Percentiles rank a stretch among this genome's conserved stretches.
Evolutionary conservation across 2,888 invertebrate genomes (phyloP).

Genomic region (Drosophila birchii): DNA sequence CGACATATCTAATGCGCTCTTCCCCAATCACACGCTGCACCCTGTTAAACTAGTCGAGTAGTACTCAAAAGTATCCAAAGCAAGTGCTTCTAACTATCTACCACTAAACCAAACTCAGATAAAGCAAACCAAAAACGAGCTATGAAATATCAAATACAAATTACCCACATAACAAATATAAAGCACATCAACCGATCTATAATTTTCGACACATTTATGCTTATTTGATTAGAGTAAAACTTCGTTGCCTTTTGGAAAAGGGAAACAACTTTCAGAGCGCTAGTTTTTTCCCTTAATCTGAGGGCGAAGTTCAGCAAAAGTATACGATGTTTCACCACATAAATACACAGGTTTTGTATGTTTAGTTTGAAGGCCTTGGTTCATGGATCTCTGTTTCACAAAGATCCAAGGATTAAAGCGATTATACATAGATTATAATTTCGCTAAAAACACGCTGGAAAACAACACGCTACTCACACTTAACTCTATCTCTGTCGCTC

Average conservation of each 20-base stretch:
- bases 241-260: background rate
- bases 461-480: conserved; percentile 4
- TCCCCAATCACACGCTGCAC: conserved; percentile 63
- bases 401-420: conserved; percentile 16
- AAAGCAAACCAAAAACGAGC: conserved; percentile 65
- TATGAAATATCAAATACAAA: conserved; percentile 76
- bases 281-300: background rate
- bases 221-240: conserved; percentile 14
- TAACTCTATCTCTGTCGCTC: conserved; percentile 24
- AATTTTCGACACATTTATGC: conserved; percentile 35
- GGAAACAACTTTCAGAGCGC: background rate
- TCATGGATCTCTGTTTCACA: conserved; percentile 9
- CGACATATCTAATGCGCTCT: conserved; percentile 63
- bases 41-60: conserved; percentile 58
- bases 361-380: background rate
- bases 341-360: conserved; percentile 12
- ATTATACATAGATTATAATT: conserved; percentile 1
- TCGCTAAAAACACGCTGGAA: conserved; percentile 7
- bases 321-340: background rate
- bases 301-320: background rate
- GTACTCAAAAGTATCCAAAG: conserved; percentile 57
- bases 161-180: conserved; percentile 71
- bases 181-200: conserved; percentile 69
- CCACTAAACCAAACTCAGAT: conserved; percentile 58
- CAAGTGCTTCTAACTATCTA: conserved; percentile 63